These are phyloP conservation scores for Tiaroga cobitis DNA, from an alignment of 2,797 vertebrate genomes.

Conservation along the genomic window DNA sequence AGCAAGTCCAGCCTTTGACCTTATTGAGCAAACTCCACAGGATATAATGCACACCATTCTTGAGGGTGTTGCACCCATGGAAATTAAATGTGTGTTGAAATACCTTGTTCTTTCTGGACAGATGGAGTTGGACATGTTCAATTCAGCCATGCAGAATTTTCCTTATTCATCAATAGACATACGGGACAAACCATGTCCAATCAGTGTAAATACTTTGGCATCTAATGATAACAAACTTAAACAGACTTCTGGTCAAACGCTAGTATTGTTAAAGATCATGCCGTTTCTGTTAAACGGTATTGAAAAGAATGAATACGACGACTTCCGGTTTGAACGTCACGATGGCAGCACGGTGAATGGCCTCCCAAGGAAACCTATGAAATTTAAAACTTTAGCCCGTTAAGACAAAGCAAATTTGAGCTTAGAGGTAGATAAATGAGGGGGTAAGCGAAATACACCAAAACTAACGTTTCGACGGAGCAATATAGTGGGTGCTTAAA, in stretches of 20 bases:
- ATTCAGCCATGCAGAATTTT: slow-evolving; percentile 27
- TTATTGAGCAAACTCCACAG: slow-evolving; percentile 41
- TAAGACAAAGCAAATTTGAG: too few species aligned
- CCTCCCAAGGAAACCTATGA: too few species aligned
- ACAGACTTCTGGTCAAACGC: slow-evolving; percentile 16
- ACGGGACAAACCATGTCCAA: neutral
- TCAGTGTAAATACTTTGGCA: slow-evolving; percentile 17
- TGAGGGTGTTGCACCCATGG: slow-evolving; percentile 33
- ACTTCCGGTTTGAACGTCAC: too few species aligned
- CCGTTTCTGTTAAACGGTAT: slow-evolving; percentile 14
- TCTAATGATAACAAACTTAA: too few species aligned
- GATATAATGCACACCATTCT: slow-evolving; percentile 43
- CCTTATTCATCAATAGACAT: slow-evolving; percentile 11
- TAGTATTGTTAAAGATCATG: slow-evolving; percentile 30
- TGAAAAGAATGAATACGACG: neutral
- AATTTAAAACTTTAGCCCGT: too few species aligned
- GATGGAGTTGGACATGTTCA: slow-evolving; percentile 27
- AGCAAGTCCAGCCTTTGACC: slow-evolving; percentile 36
- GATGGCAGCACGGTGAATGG: too few species aligned
- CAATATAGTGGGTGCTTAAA: too few species aligned
- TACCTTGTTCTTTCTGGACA: slow-evolving; percentile 38
- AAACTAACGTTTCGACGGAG: too few species aligned
- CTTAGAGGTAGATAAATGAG: too few species aligned
- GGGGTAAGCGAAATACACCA: too few species aligned
- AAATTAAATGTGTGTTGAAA: slow-evolving; percentile 42